A percentile compares a stretch with the other conserved stretches of the same genome.
These are phyloP conservation scores for Neolamprologus longior DNA, from an alignment of 2,113 vertebrate species.

Conservation along the genomic window DNA sequence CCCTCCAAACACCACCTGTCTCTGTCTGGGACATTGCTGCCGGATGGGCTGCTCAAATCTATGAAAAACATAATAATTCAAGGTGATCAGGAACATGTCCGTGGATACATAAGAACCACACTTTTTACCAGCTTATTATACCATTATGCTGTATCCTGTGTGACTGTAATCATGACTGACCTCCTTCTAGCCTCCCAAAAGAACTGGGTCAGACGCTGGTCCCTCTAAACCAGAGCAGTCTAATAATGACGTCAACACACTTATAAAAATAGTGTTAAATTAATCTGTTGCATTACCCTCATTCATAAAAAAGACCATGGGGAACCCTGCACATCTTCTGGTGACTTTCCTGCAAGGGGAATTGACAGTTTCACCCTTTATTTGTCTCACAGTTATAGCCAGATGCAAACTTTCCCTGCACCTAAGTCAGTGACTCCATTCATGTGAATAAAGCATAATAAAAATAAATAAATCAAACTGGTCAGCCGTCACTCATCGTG, in stretches of 20 bases:
- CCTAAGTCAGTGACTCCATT: not conserved
- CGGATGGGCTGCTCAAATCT: not conserved
- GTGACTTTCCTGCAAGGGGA: not conserved
- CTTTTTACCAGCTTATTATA: not conserved
- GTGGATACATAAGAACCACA: not conserved
- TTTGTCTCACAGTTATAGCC: not conserved
- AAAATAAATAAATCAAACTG: not conserved
- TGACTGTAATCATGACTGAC: not conserved
- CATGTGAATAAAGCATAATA: not conserved
- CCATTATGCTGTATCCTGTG: not conserved
- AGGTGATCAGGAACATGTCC: not conserved
- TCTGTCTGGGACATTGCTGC: not conserved
- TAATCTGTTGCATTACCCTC: not conserved
- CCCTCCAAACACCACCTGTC: not conserved
- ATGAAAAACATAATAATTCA: not conserved
- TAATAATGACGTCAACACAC: not conserved
- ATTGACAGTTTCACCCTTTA: not conserved
- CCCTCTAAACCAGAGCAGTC: not conserved
- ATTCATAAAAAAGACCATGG: not conserved
- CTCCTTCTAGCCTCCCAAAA: not conserved
- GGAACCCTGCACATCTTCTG: not conserved
- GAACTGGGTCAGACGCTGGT: not conserved
- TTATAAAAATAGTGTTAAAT: not conserved
- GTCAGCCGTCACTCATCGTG: not conserved
- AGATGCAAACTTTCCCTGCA: not conserved